Conservation (phyloP, 2,113 vertebrate species). For the Cynopterus brachyotis region DNA sequence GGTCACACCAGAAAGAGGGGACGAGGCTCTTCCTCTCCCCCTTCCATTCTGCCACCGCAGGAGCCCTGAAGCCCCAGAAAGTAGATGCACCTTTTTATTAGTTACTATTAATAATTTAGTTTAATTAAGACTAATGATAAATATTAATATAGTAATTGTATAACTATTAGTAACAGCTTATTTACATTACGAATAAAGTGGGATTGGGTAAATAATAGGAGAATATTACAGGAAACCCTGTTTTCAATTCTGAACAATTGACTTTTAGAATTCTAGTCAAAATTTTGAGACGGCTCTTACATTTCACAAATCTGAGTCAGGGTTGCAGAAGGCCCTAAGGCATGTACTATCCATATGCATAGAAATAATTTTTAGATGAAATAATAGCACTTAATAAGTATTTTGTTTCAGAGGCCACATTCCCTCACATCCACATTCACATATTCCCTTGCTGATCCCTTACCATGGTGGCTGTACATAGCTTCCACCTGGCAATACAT, state of each 20-base stretch:
- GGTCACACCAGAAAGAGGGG: background rate
- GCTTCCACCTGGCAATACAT: background rate
- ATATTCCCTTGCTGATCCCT: background rate
- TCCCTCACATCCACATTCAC: background rate
- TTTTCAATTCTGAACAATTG: background rate
- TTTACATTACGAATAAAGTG: background rate
- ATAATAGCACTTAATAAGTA: background rate
- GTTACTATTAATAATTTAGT: background rate
- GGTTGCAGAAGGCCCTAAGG: background rate
- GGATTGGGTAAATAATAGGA: background rate
- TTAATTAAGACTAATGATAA: background rate
- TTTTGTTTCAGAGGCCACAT: background rate
- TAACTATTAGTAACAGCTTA: background rate
- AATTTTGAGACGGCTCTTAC: background rate
- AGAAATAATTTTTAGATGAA: background rate
- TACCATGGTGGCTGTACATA: background rate
- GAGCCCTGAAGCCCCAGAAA: background rate
- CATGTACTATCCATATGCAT: background rate
- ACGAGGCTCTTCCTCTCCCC: background rate
- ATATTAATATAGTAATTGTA: background rate
- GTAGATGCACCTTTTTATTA: background rate
- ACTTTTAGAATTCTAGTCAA: background rate
- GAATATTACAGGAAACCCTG: background rate
- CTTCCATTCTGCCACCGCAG: background rate
- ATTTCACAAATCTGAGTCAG: background rate